Evolutionary conservation across 2,113 vertebrate species (phyloP).

Genomic region (Acanthochromis polyacanthus): DNA sequence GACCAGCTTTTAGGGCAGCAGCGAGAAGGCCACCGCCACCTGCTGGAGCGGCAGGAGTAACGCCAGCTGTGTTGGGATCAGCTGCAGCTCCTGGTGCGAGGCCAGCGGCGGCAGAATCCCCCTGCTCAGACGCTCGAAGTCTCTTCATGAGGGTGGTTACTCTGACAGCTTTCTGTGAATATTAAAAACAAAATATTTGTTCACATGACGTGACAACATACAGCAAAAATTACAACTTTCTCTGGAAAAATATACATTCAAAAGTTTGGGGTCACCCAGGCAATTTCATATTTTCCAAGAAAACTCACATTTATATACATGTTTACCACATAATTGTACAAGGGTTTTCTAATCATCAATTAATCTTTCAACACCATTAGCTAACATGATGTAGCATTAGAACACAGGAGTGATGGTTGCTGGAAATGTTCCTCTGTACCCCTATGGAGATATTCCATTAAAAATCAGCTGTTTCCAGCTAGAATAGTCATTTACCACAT

Average conservation of each 20-base stretch:
- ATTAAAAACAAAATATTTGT: background rate
- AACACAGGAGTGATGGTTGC: too few species aligned
- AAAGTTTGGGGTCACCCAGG: too few species aligned
- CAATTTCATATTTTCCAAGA: too few species aligned
- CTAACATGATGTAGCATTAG: too few species aligned
- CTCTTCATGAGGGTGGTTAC: slow-evolving; percentile 98
- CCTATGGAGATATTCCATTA: too few species aligned
- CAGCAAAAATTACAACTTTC: background rate
- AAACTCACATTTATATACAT: too few species aligned
- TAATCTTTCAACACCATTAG: too few species aligned
- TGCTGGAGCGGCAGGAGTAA: slow-evolving; percentile 68
- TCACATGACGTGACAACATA: background rate
- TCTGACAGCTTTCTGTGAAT: slow-evolving; percentile 93
- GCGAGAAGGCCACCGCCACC: slow-evolving; percentile 43
- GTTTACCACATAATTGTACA: too few species aligned
- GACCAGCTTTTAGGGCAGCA: slow-evolving; percentile 66
- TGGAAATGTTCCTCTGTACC: too few species aligned
- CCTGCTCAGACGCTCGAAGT: slow-evolving; percentile 92
- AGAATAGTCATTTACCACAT: too few species aligned
- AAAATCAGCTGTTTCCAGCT: too few species aligned
- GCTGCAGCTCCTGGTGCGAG: slow-evolving; percentile 73
- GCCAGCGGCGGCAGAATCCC: slow-evolving; percentile 78
- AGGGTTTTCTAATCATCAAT: too few species aligned
- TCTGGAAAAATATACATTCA: background rate
- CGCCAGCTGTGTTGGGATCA: slow-evolving; percentile 55